Evolutionary conservation across 1,140 invertebrate species (phyloP).

Genomic region (Panagrolaimus sp.): DNA sequence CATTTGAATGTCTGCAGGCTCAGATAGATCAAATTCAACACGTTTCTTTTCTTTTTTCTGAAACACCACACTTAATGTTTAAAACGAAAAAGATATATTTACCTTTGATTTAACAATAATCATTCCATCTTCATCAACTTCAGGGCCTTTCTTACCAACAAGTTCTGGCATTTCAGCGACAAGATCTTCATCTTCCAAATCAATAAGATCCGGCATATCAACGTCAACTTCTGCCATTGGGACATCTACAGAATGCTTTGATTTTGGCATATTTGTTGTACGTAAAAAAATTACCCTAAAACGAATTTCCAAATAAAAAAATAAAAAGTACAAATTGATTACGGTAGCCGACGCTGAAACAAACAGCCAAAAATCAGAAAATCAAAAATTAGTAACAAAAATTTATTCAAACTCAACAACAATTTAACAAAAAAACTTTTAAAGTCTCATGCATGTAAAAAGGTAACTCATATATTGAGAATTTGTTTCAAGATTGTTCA

Average conservation of each 20-base stretch:
- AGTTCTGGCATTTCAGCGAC: conserved; percentile 17
- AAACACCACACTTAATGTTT: too few species aligned
- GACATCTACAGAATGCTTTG: conserved; percentile 10
- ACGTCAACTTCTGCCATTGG: conserved; percentile 42
- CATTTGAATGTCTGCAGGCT: too few species aligned
- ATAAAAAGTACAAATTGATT: too few species aligned
- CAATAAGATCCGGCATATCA: conserved; percentile 52
- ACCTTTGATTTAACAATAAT: too few species aligned
- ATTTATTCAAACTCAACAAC: neutral
- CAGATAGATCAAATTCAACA: too few species aligned
- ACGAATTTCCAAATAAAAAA: too few species aligned
- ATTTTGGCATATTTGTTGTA: neutral
- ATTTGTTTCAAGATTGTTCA: conserved; percentile 12
- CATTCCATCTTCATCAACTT: too few species aligned
- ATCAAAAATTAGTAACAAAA: neutral
- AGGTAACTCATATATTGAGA: conserved; percentile 1
- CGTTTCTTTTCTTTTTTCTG: too few species aligned
- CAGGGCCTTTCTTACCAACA: neutral
- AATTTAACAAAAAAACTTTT: neutral
- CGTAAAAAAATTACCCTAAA: neutral
- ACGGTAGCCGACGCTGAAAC: too few species aligned
- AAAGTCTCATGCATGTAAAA: conserved; percentile 9
- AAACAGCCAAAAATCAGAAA: neutral
- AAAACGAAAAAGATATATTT: too few species aligned
- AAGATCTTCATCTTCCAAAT: conserved; percentile 41